A percentile compares a stretch with the other conserved stretches of the same genome.
phyloP scores from a whole-genome alignment of 2,797 vertebrate genomes.

The Hozukius guyotensis region DNA sequence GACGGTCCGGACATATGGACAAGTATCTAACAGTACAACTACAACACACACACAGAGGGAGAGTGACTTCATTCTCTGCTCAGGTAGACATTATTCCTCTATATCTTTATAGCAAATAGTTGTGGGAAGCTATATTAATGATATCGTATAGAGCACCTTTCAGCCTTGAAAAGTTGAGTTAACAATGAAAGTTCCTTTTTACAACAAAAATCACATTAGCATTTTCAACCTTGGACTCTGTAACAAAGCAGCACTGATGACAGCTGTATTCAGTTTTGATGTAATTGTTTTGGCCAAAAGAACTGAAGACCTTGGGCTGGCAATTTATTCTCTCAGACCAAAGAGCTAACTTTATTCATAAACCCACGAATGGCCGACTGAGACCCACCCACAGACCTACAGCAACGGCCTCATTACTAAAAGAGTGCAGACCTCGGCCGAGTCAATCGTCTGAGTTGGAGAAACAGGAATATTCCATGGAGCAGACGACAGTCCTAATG shows the following conservation, averaged over 20 bases:
- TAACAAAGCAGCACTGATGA: not conserved
- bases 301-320: not conserved
- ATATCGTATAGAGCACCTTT: not conserved
- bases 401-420: constrained; percentile 56
- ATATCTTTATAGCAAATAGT: too few species aligned
- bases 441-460: constrained; percentile 44
- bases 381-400: constrained; percentile 39
- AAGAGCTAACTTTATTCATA: constrained; percentile 39
- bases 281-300: constrained; percentile 3
- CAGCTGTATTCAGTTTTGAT: not conserved
- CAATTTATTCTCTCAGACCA: constrained; percentile 23
- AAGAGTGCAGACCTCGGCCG: constrained; percentile 30
- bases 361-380: constrained; percentile 27
- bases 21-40: too few species aligned
- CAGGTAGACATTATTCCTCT: too few species aligned
- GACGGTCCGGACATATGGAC: too few species aligned
- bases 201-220: not conserved
- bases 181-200: not conserved
- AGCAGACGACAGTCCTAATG: constrained; percentile 71
- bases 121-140: not conserved
- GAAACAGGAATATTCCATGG: constrained; percentile 51
- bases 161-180: not conserved
- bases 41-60: too few species aligned
- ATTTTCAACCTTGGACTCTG: not conserved
- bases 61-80: too few species aligned